These are phyloP conservation scores for Naja naja DNA, from an alignment of 2,113 vertebrate genomes.

Conservation along the genomic window DNA sequence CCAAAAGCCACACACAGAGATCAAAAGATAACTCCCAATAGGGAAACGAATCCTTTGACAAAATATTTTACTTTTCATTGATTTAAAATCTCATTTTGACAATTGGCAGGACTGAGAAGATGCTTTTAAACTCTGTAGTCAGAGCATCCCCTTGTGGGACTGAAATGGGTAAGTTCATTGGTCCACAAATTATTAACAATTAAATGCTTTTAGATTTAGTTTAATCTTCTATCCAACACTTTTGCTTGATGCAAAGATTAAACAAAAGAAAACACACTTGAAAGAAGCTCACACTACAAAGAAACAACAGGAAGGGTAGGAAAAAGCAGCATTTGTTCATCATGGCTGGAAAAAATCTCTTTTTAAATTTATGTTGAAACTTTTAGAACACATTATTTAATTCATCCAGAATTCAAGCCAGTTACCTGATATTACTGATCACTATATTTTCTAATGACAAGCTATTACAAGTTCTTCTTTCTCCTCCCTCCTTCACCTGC, in stretches of 20 bases:
- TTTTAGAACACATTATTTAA: background rate
- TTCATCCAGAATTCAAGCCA: background rate
- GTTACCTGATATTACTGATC: background rate
- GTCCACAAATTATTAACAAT: slow-evolving; percentile 37
- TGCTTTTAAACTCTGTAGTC: slow-evolving; percentile 28
- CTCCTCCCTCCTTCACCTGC: background rate
- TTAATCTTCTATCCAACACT: slow-evolving; percentile 50
- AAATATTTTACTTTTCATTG: slow-evolving; percentile 37
- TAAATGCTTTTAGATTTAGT: slow-evolving; percentile 29
- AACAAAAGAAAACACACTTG: slow-evolving; percentile 28
- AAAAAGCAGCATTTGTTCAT: background rate
- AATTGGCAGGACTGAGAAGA: slow-evolving; percentile 10
- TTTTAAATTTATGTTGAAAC: background rate
- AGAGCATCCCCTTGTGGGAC: slow-evolving; percentile 15
- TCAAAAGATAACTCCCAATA: slow-evolving; percentile 15
- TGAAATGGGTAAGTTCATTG: slow-evolving; percentile 48
- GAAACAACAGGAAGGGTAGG: background rate
- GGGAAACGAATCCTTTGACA: slow-evolving; percentile 28
- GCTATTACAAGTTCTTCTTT: background rate
- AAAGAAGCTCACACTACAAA: slow-evolving; percentile 17
- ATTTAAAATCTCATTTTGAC: slow-evolving; percentile 33
- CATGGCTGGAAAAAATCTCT: no score
- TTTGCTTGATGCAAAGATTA: slow-evolving; percentile 40
- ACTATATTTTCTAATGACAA: background rate
- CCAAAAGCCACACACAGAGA: slow-evolving; percentile 4